Percentiles rank a stretch among this genome's conserved stretches.
These are phyloP conservation scores for Irena cyanogastra DNA, from an alignment of 2,113 vertebrate species.

Conservation along the genomic window DNA sequence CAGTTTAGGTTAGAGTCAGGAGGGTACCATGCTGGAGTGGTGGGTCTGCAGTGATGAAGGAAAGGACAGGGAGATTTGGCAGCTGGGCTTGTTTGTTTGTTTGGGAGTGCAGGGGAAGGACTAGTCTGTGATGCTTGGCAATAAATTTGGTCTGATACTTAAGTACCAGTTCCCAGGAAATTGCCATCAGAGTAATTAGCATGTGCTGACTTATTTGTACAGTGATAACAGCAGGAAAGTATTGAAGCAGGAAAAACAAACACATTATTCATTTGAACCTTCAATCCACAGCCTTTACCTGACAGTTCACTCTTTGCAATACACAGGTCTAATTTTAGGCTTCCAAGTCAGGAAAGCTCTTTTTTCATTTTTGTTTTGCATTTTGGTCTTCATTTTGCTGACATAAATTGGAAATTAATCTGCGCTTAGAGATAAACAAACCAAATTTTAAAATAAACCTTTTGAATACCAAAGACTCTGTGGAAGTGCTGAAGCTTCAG, in stretches of 20 bases:
- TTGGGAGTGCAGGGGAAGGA: neutral
- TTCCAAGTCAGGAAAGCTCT: neutral
- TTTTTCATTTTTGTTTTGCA: neutral
- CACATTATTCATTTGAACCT: slow-evolving; percentile 64
- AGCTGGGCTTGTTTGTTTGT: neutral
- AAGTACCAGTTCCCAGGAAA: slow-evolving; percentile 52
- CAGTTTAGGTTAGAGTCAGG: neutral
- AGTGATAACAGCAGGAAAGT: slow-evolving; percentile 60
- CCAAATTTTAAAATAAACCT: neutral
- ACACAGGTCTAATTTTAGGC: slow-evolving; percentile 45
- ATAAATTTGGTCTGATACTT: neutral
- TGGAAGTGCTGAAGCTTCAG: neutral
- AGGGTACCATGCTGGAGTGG: neutral
- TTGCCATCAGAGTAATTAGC: slow-evolving; percentile 45
- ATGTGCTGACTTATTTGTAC: slow-evolving; percentile 54
- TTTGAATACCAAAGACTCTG: neutral
- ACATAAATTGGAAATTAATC: slow-evolving; percentile 25
- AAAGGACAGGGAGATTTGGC: neutral
- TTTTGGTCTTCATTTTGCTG: slow-evolving; percentile 22
- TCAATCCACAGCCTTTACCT: slow-evolving; percentile 50
- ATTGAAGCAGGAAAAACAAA: slow-evolving; percentile 64
- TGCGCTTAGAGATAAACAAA: slow-evolving; percentile 14
- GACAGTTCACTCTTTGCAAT: slow-evolving; percentile 38
- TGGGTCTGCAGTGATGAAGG: neutral
- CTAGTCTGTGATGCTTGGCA: neutral